Conservation (phyloP, 2,888 invertebrate species). For the Tipula vernalis region DNA sequence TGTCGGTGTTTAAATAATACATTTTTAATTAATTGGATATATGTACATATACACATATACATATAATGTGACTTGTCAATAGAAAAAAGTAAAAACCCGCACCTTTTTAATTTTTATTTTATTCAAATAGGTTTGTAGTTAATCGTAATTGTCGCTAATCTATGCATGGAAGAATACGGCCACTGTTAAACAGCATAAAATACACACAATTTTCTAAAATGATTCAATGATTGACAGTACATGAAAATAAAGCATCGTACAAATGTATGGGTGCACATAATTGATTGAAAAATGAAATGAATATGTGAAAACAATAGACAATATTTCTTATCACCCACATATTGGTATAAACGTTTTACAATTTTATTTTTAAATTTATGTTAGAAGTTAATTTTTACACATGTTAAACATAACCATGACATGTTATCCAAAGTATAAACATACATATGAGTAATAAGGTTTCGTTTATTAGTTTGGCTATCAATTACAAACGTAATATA, state of each 20-base stretch:
- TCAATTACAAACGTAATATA: neutral
- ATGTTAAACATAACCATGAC: slow-evolving; percentile 10
- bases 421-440: neutral
- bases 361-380: neutral
- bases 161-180: neutral
- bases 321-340: neutral
- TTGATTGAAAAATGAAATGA: neutral
- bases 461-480: neutral
- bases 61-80: too few species aligned
- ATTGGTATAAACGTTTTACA: neutral
- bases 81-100: neutral
- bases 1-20: too few species aligned
- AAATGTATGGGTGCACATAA: neutral
- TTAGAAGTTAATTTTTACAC: neutral
- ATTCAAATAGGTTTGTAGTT: neutral
- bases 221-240: neutral
- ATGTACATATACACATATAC: too few species aligned
- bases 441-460: neutral
- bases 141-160: neutral
- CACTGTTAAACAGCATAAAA: neutral
- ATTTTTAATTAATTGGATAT: too few species aligned
- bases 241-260: neutral
- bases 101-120: neutral
- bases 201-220: neutral
- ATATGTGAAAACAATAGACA: neutral